Base-by-base conservation (phyloP, 1,140 invertebrate species). In the Cyclina sinensis region DNA sequence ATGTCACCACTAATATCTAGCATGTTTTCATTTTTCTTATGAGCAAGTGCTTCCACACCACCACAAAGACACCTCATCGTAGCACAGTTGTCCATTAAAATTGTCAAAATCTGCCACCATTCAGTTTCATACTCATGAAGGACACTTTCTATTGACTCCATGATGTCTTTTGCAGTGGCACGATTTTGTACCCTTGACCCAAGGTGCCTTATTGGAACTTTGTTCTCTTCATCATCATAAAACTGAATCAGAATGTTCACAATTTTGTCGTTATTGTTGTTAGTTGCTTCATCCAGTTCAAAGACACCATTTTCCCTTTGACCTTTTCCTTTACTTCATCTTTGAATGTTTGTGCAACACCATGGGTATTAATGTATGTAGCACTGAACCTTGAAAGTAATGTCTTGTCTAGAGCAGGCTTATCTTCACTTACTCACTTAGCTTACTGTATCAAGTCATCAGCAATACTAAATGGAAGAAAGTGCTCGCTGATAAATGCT, bases 221-320 rank as follows among this genome's bases (percentile, higher is more conserved):
- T 51, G n/a, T n/a, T n/a, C n/a, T n/a, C n/a, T n/a, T n/a, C n/a
- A 3, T 82, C 79, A 65, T 82, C 79, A 62, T 62, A 82, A 43
- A 37, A 59, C 37, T 82, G 79, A n/a, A 51, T 30, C 16, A 82
- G 11, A 2, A 82, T 54, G 35, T 89, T 89, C 35, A 89, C 30
- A n/a, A 89, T 80, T 27, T 89, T 89, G 35, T 89, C 82, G 70
- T 85, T 85, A 46, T 73, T 85, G 24, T 84, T 84, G 76, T 89
- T 89, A 43, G 88, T 89, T n/a, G 73, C 88, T 35, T 89, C 82
- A 57, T 89, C 88, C 39, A 89, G 73, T 89, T 89, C 18, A 85
- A 70, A 32, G 81, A 89, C 30, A 89, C 21, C 37, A 76, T 70
- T 62, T 48, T 84, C 24, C 54, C 73, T 68, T 73, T 84, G 4